Base-by-base conservation (phyloP, 2,888 invertebrate species). In the Agapostemon virescens region DNA sequence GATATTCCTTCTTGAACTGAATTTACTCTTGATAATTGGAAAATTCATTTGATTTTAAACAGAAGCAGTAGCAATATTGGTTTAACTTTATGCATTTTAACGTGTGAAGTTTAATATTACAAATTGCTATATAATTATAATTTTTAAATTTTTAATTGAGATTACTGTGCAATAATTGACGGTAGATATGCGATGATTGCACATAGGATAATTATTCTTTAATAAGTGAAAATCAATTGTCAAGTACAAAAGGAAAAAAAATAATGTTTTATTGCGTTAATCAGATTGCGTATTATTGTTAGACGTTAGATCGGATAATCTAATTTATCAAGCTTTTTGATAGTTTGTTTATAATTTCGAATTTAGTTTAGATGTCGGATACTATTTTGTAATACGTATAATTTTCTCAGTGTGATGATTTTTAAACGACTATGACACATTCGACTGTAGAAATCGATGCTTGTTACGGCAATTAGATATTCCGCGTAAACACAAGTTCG, bases 141-240 rank as follows among this genome's bases (percentile, higher is more conserved):
- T 30, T 11, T 67, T 30, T 52, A 76, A 2, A 66, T 64, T 69
- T n/a, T 23, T 9, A 23, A 66, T 55, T 17, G 11, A 42, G 26
- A 77, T 13, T 30, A 9, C 9, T 45, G 78, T 79, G 79, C 79
- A 79, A 67, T 71, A 77, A 58, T n/a, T 30, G 23, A 38, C 15
- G 15, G 23, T 70, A 45, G 23, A 15, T n/a, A n/a, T 66, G 64
- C 40, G 33, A 61, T 52, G 33, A 67, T 63, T 77, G 38, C 66
- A 66, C 30, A 40, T 77, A 33, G 45, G 45, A 36, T 45, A 5
- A 66, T 40, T 61, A 77, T 33, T 67, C 61, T 15, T 68, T 33
- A 30, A 58, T 6, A 6, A 23, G 15, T n/a, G 13, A 68, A 68
- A 23, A 33, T 70, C 49, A 26, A 33, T 45, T 6, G 23, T 30